A percentile compares a stretch with the other conserved stretches of the same genome.
These are phyloP conservation scores for Dendrocincla fuliginosa DNA, from an alignment of 2,797 vertebrate species.

Conservation along the genomic window DNA sequence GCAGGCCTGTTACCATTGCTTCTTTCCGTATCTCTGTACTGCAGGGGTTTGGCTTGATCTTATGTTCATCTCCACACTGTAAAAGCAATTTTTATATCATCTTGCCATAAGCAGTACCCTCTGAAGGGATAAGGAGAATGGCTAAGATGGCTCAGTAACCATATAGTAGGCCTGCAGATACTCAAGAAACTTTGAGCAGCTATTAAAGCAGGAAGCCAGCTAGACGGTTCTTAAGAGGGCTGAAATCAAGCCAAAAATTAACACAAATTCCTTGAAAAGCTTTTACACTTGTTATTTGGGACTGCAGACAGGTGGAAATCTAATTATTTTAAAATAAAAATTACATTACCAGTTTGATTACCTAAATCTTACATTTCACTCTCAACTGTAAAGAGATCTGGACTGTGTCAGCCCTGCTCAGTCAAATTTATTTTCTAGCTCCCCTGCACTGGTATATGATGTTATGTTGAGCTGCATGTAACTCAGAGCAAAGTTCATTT, in stretches of 20 bases:
- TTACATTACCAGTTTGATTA: not conserved
- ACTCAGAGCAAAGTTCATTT: not conserved
- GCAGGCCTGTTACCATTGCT: not conserved
- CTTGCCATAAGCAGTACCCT: not conserved
- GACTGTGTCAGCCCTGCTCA: not conserved
- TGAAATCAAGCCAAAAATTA: not conserved
- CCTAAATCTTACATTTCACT: not conserved
- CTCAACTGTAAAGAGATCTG: not conserved
- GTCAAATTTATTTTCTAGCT: conserved; percentile 2
- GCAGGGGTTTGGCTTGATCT: not conserved
- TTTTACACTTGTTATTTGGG: not conserved
- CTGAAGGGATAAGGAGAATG: not conserved
- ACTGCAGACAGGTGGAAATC: not conserved
- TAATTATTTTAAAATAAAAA: conserved; percentile 29
- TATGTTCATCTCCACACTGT: not conserved
- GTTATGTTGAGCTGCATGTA: not conserved
- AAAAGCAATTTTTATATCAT: not conserved
- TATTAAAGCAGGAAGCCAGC: conserved; percentile 6
- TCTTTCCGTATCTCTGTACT: not conserved
- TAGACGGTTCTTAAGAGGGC: not conserved
- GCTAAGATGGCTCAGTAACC: not conserved
- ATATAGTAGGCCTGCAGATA: not conserved
- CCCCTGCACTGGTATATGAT: not conserved
- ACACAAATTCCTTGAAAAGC: not conserved
- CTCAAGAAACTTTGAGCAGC: not conserved